Conservation (phyloP, 1,140 invertebrate species). For the Zaprionus capensis region DNA sequence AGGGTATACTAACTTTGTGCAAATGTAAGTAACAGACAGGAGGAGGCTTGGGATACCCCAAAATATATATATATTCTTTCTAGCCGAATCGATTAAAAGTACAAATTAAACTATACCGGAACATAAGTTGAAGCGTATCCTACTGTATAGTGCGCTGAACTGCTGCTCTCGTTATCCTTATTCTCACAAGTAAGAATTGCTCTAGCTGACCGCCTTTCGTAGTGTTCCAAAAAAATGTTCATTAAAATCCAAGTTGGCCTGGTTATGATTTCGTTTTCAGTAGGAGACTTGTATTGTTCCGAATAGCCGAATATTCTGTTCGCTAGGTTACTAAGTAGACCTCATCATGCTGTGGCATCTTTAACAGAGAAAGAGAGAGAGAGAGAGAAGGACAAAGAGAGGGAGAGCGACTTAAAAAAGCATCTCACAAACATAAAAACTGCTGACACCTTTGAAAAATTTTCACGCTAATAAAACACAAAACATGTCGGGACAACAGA, state of each 20-base stretch:
- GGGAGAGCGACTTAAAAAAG: slow-evolving; percentile 1
- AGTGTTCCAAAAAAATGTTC: slow-evolving; percentile 22
- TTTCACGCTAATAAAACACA: slow-evolving; percentile 81
- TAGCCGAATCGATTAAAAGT: too few species aligned
- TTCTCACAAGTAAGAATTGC: not conserved
- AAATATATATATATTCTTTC: too few species aligned
- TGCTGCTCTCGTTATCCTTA: too few species aligned
- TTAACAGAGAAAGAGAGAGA: slow-evolving; percentile 29
- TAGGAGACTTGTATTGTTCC: slow-evolving; percentile 18
- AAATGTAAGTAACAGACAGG: too few species aligned
- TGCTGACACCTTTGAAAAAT: slow-evolving; percentile 81
- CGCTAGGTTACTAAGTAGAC: not conserved
- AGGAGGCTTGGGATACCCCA: too few species aligned
- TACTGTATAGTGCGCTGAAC: too few species aligned
- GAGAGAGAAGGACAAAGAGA: not conserved
- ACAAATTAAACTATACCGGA: too few species aligned
- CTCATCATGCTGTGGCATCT: slow-evolving; percentile 22
- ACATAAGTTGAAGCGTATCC: too few species aligned
- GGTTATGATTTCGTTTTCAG: not conserved
- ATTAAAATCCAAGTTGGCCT: slow-evolving; percentile 8
- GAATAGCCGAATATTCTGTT: not conserved
- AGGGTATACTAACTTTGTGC: too few species aligned
- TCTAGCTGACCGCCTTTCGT: slow-evolving; percentile 36
- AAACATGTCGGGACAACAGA: slow-evolving; percentile 68
- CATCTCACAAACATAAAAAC: slow-evolving; percentile 58